These are phyloP conservation scores for Luscinia luscinia DNA, from an alignment of 2,797 vertebrate genomes.

Conservation along the genomic window DNA sequence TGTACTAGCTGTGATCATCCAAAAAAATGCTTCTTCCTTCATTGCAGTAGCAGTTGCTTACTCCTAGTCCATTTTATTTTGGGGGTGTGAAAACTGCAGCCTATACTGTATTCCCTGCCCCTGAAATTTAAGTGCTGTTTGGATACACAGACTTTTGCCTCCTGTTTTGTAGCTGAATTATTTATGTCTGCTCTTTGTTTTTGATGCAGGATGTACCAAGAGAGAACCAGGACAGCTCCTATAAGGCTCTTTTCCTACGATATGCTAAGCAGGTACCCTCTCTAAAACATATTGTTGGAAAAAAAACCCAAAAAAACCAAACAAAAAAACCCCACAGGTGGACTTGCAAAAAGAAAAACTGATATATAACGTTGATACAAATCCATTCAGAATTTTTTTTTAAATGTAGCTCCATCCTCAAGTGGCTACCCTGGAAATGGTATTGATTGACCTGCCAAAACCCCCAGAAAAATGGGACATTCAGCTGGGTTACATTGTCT, in stretches of 20 bases:
- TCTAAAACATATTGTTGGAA: not conserved
- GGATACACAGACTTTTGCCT: not conserved
- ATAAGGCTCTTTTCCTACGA: conserved; percentile 66
- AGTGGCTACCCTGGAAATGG: conserved; percentile 22
- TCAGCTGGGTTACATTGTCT: not conserved
- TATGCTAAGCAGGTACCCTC: conserved; percentile 71
- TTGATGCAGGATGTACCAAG: conserved; percentile 59
- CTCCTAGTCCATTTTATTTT: not conserved
- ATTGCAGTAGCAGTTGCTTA: not conserved
- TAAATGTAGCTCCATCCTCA: not conserved
- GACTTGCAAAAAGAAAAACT: not conserved
- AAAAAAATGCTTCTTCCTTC: not conserved
- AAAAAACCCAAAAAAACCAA: not conserved
- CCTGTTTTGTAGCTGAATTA: conserved; percentile 18
- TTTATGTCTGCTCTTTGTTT: conserved; percentile 1
- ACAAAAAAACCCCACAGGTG: not conserved
- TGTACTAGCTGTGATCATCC: not conserved
- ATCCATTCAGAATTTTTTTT: not conserved
- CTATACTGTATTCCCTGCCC: not conserved
- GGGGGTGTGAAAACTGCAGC: not conserved
- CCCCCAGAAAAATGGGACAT: not conserved
- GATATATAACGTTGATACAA: not conserved
- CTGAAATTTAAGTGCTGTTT: not conserved
- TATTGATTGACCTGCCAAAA: conserved; percentile 27
- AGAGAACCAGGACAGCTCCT: conserved; percentile 48